These are phyloP conservation scores for Tetragonisca angustula DNA, from an alignment of 2,888 invertebrate species.

Conservation along the genomic window DNA sequence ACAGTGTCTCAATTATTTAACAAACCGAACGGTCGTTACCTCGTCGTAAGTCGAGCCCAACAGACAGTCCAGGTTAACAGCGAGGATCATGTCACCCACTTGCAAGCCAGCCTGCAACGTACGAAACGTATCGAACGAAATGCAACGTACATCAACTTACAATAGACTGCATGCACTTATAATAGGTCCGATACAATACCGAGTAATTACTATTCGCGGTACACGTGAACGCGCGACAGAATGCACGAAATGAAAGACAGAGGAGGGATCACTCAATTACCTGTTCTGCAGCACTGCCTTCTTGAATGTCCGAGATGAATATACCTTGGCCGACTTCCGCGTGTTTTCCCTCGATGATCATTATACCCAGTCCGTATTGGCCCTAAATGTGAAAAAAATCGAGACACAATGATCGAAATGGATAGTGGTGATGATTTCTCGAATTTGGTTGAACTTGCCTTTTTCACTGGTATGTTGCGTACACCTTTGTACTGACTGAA, in stretches of 20 bases:
- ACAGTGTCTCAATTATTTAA: neutral
- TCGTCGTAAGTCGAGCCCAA: conserved; percentile 94
- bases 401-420: conserved; percentile 9
- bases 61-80: conserved; percentile 96
- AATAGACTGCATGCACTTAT: neutral
- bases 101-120: conserved; percentile 92
- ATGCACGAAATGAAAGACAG: neutral
- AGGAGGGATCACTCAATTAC: conserved; percentile 83
- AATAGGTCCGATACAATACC: neutral
- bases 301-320: conserved; percentile 96
- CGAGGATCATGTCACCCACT: conserved; percentile 98
- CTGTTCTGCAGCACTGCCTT: conserved; percentile 94
- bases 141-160: conserved; percentile 80
- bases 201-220: conserved; percentile 4
- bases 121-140: neutral
- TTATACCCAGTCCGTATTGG: conserved; percentile 93
- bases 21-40: conserved; percentile 83
- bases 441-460: conserved; percentile 86
- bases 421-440: neutral
- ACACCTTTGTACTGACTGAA: conserved; percentile 89
- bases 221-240: neutral
- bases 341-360: conserved; percentile 97
- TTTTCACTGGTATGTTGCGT: conserved; percentile 92
- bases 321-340: conserved; percentile 96
- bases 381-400: conserved; percentile 85